Conservation (phyloP, 2,888 invertebrate genomes). For the Sylvicola fuscatus region DNA sequence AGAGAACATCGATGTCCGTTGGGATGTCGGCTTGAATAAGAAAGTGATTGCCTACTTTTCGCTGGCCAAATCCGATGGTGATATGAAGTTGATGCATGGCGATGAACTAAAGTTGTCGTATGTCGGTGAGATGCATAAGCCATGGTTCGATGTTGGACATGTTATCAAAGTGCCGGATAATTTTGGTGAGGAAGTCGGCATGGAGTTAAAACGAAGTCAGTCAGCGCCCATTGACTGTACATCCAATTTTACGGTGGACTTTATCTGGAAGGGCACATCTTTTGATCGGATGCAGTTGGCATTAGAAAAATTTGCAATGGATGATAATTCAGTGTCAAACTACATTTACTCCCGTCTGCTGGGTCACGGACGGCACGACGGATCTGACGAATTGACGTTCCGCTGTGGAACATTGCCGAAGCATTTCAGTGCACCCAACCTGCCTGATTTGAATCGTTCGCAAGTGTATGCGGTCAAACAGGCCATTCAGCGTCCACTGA, state of each 20-base stretch:
- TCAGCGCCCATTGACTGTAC: constrained; percentile 88
- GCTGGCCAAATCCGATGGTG: constrained; percentile 91
- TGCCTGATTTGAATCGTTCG: constrained; percentile 94
- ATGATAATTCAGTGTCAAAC: constrained; percentile 89
- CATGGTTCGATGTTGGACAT: constrained; percentile 96
- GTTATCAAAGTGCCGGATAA: constrained; percentile 93
- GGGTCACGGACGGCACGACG: constrained; percentile 89
- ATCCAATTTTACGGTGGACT: constrained; percentile 93
- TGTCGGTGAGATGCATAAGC: constrained; percentile 78
- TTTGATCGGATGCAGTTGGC: constrained; percentile 97
- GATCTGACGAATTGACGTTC: constrained; percentile 82
- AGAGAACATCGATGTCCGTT: constrained; percentile 93
- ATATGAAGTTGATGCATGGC: constrained; percentile 98
- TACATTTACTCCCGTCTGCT: constrained; percentile 94
- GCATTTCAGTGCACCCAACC: constrained; percentile 89
- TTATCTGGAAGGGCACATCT: constrained; percentile 97
- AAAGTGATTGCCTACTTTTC: constrained; percentile 96
- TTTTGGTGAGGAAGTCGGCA: constrained; percentile 93
- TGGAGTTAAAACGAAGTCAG: constrained; percentile 81
- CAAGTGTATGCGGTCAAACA: constrained; percentile 98
- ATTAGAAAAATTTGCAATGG: constrained; percentile 84
- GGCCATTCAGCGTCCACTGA: constrained; percentile 86
- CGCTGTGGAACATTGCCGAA: constrained; percentile 75
- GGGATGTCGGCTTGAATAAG: constrained; percentile 97
- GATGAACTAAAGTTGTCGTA: constrained; percentile 89